phyloP scores from a whole-genome alignment of 2,113 vertebrate genomes.

The Neotoma lepida region DNA sequence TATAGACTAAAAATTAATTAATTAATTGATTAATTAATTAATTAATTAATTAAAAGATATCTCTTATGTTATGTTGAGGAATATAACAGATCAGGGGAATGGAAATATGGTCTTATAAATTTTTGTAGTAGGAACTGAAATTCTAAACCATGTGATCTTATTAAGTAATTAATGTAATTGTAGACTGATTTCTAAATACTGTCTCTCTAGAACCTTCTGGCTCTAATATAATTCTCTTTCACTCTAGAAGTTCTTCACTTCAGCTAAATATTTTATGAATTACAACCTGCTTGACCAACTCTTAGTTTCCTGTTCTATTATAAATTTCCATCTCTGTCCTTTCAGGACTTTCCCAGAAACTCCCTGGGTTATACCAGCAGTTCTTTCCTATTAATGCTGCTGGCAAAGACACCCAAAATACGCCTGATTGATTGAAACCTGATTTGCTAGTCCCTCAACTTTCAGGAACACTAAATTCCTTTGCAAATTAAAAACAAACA shows the following conservation, averaged over 20 bases:
- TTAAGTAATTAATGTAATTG: background rate
- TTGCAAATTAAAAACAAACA: slow-evolving; percentile 83
- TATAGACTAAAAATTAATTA: background rate
- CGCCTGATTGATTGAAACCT: slow-evolving; percentile 70
- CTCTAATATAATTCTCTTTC: background rate
- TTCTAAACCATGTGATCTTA: background rate
- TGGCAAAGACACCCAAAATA: slow-evolving; percentile 60
- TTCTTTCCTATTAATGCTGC: slow-evolving; percentile 65
- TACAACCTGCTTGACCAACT: background rate
- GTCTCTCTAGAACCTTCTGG: background rate
- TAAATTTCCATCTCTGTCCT: background rate
- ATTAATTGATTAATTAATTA: background rate
- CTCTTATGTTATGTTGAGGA: background rate
- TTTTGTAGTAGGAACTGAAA: background rate
- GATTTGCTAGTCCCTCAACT: slow-evolving; percentile 62
- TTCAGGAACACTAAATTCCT: slow-evolving; percentile 78
- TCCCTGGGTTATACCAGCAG: slow-evolving; percentile 51
- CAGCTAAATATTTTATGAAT: background rate
- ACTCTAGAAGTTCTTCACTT: background rate
- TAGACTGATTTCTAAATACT: no score
- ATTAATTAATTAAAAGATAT: background rate
- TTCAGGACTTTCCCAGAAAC: slow-evolving; percentile 21
- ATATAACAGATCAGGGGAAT: background rate
- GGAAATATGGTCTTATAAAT: background rate
- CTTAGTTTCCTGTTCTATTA: slow-evolving; percentile 23